Base-by-base conservation (phyloP, 2,888 invertebrate species). In the Smittia aterrima region DNA sequence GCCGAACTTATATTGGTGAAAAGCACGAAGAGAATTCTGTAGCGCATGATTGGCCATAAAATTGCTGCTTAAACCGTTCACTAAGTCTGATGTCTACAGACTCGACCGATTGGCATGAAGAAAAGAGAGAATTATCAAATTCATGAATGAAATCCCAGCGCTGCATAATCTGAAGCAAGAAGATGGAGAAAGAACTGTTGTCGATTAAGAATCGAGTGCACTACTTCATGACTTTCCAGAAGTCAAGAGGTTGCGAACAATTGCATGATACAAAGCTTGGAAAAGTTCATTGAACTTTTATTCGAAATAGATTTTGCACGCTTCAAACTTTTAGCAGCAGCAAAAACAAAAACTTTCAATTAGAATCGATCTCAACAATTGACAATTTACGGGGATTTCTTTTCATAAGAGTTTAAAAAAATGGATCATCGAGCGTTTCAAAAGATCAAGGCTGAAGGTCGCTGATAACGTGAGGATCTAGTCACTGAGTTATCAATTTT, bases 1-100 rank as follows among this genome's bases (percentile, higher is more conserved):
- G 62, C 64, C 25, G 64, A 64, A 62, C 53, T 72, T 72, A 62
- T 72, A 72, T 72, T 20, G 22, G 18, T 25, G 9, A 24, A 41
- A 68, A 41, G 20, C 25, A 20, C 41, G 47, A n/a, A 53, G 47
- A 47, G 22, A 58, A 64, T 64, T 38, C n/a, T 72, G 40, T 13
- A 38, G 20, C 72, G 72, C 62, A 22, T 40, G 62, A 62, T 40
- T 40, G 62, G n/a, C 58, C 72, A 72, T 62, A 62, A 72, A 72
- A 72, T 72, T 62, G 16, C 1, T 25, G 2, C 47, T 72, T n/a
- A 72, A 72, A 72, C 54, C 72, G 54, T 72, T 62, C 13, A 4
- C 40, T 1, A 1, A 54, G 27, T 68, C 13, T 68, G 41, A 22
- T 71, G 70, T 71, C 70, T 25, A 32, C 27, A 32, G 32, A 3